Evolutionary conservation across 2,888 invertebrate species (phyloP), one percentile per base, ranked within the genome.

Genomic region (Spatulosminthurus flaviceps): DNA sequence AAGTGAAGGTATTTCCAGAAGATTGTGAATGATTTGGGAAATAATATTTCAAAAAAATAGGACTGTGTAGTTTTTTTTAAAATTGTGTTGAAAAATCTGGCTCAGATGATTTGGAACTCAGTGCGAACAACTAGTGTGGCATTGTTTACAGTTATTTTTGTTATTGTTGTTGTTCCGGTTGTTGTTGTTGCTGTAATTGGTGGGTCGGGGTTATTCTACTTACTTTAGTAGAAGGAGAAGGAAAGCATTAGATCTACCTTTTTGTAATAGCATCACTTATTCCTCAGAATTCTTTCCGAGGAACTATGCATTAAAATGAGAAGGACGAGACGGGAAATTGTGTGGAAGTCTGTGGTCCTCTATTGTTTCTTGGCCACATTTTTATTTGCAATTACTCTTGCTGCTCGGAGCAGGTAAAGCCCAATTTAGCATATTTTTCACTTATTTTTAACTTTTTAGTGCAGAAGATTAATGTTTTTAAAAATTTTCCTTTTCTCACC

Each of bases 241-340:
- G n/a, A n/a, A n/a, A n/a, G n/a, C n/a, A n/a, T n/a, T n/a, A n/a
- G n/a, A n/a, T n/a, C n/a, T n/a, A n/a, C n/a, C n/a, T n/a, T n/a
- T n/a, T n/a, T n/a, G n/a, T n/a, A n/a, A n/a, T n/a, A n/a, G n/a
- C n/a, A n/a, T n/a, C n/a, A n/a, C n/a, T n/a, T n/a, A n/a, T 26
- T 64, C 64, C 64, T 64, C 64, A 64, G 22, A 22, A 24, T n/a
- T 64, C 22, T 64, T 71, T n/a, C n/a, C n/a, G 70, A 41, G 70
- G 41, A 71, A 71, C 34, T 71, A 71, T 71, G 70, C 70, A 41
- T 73, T 73, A 73, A 60, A 75, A 75, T 75, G 75, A 64, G 75
- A 75, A 75, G 29, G 22, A 28, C 61, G 61, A 61, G 75, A 74
- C 74, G 74, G 74, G 74, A 61, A 24, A 64, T 5, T 2, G 26